Evolutionary conservation across 2,797 vertebrate genomes (phyloP).

Genomic region (Phylloscopus collybita): DNA sequence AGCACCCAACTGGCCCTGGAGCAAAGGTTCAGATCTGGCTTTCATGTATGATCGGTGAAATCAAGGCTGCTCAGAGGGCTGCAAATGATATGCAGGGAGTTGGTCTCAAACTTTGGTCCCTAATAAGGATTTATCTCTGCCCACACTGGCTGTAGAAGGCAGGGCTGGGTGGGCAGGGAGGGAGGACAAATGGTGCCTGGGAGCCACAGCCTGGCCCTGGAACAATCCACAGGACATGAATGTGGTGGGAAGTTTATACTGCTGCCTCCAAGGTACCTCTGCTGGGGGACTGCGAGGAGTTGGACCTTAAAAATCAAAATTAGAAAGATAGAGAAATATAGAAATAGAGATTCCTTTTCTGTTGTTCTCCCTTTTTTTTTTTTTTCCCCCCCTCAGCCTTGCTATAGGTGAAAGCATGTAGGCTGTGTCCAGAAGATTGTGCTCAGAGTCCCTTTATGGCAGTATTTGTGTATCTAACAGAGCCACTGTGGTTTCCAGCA

Average conservation of each 20-base stretch:
- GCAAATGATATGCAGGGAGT: not conserved
- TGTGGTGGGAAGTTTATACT: rapidly evolving
- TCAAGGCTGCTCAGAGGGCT: not conserved
- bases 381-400: not conserved
- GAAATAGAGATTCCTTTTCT: not conserved
- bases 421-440: not conserved
- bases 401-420: not conserved
- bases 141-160: not conserved
- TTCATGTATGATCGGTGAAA: rapidly evolving
- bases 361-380: not conserved
- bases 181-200: not conserved
- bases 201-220: not conserved
- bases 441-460: not conserved
- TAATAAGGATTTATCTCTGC: not conserved
- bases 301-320: not conserved
- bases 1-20: not conserved
- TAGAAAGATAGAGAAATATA: too few species aligned
- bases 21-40: not conserved
- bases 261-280: not conserved
- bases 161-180: not conserved
- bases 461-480: not conserved
- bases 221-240: rapidly evolving
- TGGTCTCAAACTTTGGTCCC: not conserved
- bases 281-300: rapidly evolving
- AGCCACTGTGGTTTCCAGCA: not conserved